Evolutionary conservation across 1,140 invertebrate species (phyloP).

Genomic region (Asbolus verrucosus): DNA sequence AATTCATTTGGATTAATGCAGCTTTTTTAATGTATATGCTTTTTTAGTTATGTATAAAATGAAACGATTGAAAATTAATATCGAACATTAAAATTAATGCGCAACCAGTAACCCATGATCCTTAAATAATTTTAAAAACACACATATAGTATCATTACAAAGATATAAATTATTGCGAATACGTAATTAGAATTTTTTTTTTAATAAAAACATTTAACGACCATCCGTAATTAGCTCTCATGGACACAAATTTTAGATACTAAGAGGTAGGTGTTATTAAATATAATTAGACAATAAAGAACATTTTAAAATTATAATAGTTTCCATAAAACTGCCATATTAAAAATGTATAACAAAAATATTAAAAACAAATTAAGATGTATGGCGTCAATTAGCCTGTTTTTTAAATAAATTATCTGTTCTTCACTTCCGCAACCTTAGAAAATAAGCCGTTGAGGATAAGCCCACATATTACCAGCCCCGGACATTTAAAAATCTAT

Average conservation of each 20-base stretch:
- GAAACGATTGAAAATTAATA: too few relatives aligned
- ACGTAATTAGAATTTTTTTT: slow-evolving; percentile 28
- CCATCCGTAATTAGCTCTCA: slow-evolving; percentile 30
- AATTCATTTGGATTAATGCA: slow-evolving; percentile 10
- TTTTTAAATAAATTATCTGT: slow-evolving; percentile 12
- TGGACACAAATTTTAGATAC: slow-evolving; percentile 18
- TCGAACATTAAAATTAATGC: too few relatives aligned
- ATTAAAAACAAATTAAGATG: slow-evolving; percentile 22
- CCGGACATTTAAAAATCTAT: too few relatives aligned
- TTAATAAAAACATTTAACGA: slow-evolving; percentile 37
- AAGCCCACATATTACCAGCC: too few relatives aligned
- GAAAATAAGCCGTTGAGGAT: too few relatives aligned
- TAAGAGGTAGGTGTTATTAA: too few relatives aligned
- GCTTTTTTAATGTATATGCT: slow-evolving; percentile 7
- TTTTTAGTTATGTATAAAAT: too few relatives aligned
- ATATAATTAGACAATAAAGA: slow-evolving; percentile 25
- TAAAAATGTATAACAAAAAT: slow-evolving; percentile 11
- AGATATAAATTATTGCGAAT: slow-evolving; percentile 18
- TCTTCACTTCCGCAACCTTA: slow-evolving; percentile 14
- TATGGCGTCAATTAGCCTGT: background rate
- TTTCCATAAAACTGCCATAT: too few relatives aligned
- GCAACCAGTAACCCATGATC: slow-evolving; percentile 1
- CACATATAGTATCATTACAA: slow-evolving; percentile 21
- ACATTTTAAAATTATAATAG: too few relatives aligned
- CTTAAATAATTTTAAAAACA: slow-evolving; percentile 4